Evolutionary conservation across 2,113 vertebrate genomes (phyloP).

Genomic region (Salvator merianae): DNA sequence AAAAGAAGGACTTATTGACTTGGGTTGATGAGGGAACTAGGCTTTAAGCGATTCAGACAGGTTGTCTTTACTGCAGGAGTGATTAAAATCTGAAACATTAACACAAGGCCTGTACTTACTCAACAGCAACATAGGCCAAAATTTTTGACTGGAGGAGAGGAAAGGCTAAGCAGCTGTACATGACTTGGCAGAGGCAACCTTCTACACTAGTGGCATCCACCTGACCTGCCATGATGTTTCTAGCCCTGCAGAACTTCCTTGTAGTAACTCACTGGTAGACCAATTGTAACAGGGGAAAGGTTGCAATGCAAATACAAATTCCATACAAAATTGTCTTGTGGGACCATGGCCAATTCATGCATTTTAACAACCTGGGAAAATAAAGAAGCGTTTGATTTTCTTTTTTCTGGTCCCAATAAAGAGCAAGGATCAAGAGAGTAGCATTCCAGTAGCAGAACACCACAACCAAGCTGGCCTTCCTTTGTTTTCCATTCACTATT

Average conservation of each 20-base stretch:
- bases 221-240: not conserved
- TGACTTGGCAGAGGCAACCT: conserved; percentile 38
- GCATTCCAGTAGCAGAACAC: too few relatives aligned
- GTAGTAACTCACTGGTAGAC: not conserved
- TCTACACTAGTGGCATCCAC: too few relatives aligned
- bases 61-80: conserved; percentile 63
- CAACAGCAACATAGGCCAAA: conserved; percentile 29
- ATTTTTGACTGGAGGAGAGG: conserved; percentile 3
- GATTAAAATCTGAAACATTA: conserved; percentile 68
- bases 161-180: conserved; percentile 39
- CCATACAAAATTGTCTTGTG: not conserved
- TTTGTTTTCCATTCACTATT: too few relatives aligned
- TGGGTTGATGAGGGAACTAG: conserved; percentile 65
- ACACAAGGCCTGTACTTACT: conserved; percentile 46
- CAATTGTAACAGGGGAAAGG: not conserved
- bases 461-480: too few relatives aligned
- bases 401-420: too few relatives aligned
- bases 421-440: too few relatives aligned
- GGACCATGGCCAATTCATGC: not conserved
- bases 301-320: too few relatives aligned
- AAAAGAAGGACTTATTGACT: conserved; percentile 70
- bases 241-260: not conserved
- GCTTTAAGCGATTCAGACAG: conserved; percentile 64
- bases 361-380: not conserved
- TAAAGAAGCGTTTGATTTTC: not conserved